Conservation (phyloP, 2,888 invertebrate genomes). For the Drosophila phalerata region DNA sequence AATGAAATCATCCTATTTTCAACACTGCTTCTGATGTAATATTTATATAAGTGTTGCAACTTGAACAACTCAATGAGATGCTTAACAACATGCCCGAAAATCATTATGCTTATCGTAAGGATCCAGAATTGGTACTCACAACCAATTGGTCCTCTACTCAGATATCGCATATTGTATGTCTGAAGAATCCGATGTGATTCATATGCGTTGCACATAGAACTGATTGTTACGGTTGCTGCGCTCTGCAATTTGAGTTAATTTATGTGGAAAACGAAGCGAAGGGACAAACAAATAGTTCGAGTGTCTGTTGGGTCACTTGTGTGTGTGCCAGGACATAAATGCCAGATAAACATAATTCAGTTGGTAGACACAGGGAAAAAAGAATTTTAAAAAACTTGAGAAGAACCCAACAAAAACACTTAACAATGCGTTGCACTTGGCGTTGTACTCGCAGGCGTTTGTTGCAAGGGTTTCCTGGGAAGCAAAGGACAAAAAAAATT, state of each 20-base stretch:
- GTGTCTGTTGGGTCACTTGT: constrained; percentile 42
- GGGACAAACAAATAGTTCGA: constrained; percentile 16
- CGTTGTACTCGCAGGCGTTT: constrained; percentile 29
- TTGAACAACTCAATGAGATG: constrained; percentile 39
- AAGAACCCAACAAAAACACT: constrained; percentile 62
- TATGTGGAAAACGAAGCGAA: constrained; percentile 42
- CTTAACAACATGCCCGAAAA: constrained; percentile 37
- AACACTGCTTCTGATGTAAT: background rate
- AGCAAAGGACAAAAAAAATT: constrained; percentile 56
- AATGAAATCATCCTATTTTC: background rate
- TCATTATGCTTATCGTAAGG: constrained; percentile 51
- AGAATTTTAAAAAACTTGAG: background rate
- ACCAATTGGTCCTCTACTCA: constrained; percentile 19
- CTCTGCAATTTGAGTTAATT: constrained; percentile 58
- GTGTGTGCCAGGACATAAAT: constrained; percentile 58
- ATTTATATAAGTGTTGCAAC: constrained; percentile 31
- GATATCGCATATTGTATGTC: constrained; percentile 31
- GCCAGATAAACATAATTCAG: constrained; percentile 72
- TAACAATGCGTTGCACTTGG: constrained; percentile 74
- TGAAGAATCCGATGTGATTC: constrained; percentile 12
- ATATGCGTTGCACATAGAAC: constrained; percentile 51
- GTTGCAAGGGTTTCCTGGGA: constrained; percentile 27
- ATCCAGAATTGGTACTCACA: constrained; percentile 13
- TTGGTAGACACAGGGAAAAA: constrained; percentile 17
- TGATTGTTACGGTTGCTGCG: constrained; percentile 46